phyloP scores from a whole-genome alignment of 2,797 vertebrate genomes.

The Phrynocephalus forsythii region DNA sequence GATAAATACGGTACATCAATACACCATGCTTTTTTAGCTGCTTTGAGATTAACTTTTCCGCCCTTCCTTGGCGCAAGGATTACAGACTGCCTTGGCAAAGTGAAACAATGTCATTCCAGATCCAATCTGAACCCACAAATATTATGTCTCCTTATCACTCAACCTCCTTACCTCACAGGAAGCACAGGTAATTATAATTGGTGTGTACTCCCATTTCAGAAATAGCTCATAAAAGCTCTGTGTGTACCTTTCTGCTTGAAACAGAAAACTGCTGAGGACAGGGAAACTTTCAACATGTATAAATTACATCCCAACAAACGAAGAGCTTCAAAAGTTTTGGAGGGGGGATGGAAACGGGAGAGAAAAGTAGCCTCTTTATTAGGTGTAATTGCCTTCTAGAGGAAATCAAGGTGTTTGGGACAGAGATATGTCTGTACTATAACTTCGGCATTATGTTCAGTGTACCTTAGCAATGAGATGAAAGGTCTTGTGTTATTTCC shows the following conservation, averaged over 20 bases:
- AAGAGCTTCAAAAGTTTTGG: constrained; percentile 85
- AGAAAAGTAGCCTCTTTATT: constrained; percentile 65
- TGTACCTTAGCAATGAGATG: constrained; percentile 65
- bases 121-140: constrained; percentile 33
- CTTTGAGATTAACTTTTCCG: neutral
- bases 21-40: neutral
- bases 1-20: too few relatives aligned
- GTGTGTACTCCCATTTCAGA: constrained; percentile 80
- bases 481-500: constrained; percentile 61
- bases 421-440: constrained; percentile 51
- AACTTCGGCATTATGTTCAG: constrained; percentile 63
- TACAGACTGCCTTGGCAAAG: neutral
- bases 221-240: constrained; percentile 77
- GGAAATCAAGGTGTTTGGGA: constrained; percentile 68
- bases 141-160: constrained; percentile 50
- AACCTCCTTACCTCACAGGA: constrained; percentile 64
- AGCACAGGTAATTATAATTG: constrained; percentile 80
- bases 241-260: constrained; percentile 88
- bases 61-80: neutral
- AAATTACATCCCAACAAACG: constrained; percentile 85
- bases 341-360: constrained; percentile 27
- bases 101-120: constrained; percentile 16
- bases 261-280: constrained; percentile 82
- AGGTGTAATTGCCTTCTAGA: constrained; percentile 70
- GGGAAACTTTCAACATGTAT: constrained; percentile 85